Evolutionary conservation across 1,140 invertebrate genomes (phyloP).

Genomic region (Zaprionus kolodkinae): DNA sequence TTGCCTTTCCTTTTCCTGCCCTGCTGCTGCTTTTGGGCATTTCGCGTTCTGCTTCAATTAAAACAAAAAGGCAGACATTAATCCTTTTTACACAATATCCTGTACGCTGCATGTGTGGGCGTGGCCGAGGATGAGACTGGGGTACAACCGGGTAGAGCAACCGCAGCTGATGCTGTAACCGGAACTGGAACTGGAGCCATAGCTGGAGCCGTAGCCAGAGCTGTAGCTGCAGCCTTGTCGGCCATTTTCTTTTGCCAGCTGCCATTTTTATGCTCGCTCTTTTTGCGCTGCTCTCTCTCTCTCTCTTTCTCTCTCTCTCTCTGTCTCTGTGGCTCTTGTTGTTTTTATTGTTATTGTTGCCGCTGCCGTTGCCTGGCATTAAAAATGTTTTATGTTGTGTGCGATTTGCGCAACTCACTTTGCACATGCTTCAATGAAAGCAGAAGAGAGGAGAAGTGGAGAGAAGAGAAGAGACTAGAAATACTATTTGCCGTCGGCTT

Average conservation of each 20-base stretch:
- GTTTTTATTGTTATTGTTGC: slow-evolving; percentile 37
- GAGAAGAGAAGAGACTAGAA: slow-evolving; percentile 5
- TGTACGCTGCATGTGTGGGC: slow-evolving; percentile 58
- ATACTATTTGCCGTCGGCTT: slow-evolving; percentile 44
- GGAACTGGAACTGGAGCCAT: background rate
- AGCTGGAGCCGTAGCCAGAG: slow-evolving; percentile 13
- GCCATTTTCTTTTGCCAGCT: slow-evolving; percentile 80
- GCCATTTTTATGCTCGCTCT: slow-evolving; percentile 78
- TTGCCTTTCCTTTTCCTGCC: slow-evolving; percentile 35
- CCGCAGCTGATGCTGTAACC: background rate
- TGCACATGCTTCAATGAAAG: slow-evolving; percentile 65
- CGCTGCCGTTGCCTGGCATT: slow-evolving; percentile 69
- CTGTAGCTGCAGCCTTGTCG: slow-evolving; percentile 49
- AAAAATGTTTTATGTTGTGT: slow-evolving; percentile 83
- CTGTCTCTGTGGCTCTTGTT: slow-evolving; percentile 14
- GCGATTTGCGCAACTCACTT: slow-evolving; percentile 81
- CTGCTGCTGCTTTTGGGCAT: slow-evolving; percentile 57
- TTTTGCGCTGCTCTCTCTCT: slow-evolving; percentile 39
- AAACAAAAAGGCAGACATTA: slow-evolving; percentile 76
- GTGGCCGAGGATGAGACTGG: background rate
- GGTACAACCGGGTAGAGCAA: background rate
- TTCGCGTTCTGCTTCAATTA: slow-evolving; percentile 73
- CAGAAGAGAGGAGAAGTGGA: background rate
- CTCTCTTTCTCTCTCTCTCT: too few relatives aligned
- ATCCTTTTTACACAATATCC: slow-evolving; percentile 82